phyloP scores from a whole-genome alignment of 2,888 invertebrate species.

The Drosophila hamatofila region DNA sequence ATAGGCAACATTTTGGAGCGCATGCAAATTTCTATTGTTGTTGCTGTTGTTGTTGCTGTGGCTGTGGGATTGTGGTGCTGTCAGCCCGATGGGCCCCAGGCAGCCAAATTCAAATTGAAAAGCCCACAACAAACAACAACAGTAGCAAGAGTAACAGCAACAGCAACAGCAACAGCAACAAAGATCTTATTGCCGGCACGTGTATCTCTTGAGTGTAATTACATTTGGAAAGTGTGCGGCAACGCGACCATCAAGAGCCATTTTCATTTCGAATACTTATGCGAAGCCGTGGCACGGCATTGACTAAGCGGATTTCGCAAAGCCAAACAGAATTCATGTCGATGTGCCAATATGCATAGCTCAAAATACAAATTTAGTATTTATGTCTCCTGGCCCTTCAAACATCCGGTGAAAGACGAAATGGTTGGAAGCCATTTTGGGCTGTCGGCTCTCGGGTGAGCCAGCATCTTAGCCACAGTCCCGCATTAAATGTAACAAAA shows the following conservation, averaged over 20 bases:
- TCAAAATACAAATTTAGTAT: constrained; percentile 68
- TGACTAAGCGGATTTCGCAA: constrained; percentile 49
- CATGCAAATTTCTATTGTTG: constrained; percentile 28
- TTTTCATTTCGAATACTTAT: constrained; percentile 50
- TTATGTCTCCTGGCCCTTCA: constrained; percentile 55
- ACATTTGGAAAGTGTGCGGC: constrained; percentile 72
- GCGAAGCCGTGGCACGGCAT: constrained; percentile 20
- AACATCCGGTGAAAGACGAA: constrained; percentile 25
- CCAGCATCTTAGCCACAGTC: constrained; percentile 34
- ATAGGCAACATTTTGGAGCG: constrained; percentile 29
- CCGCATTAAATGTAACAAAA: constrained; percentile 48
- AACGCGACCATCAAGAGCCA: constrained; percentile 47
- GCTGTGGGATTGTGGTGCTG: constrained; percentile 33
- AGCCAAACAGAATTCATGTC: constrained; percentile 44
- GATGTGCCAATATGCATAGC: constrained; percentile 62
- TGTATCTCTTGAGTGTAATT: constrained; percentile 77
- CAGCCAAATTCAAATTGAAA: constrained; percentile 58
- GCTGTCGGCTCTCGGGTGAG: constrained; percentile 25
- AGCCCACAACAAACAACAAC: constrained; percentile 34
- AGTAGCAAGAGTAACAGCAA: neutral
- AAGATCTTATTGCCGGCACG: constrained; percentile 66
- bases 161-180: neutral
- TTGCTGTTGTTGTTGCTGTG: constrained; percentile 11
- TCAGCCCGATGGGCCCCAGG: constrained; percentile 43
- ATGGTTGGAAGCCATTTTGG: neutral